These are phyloP conservation scores for Podarcis lilfordi DNA, from an alignment of 2,797 vertebrate genomes.

Conservation along the genomic window DNA sequence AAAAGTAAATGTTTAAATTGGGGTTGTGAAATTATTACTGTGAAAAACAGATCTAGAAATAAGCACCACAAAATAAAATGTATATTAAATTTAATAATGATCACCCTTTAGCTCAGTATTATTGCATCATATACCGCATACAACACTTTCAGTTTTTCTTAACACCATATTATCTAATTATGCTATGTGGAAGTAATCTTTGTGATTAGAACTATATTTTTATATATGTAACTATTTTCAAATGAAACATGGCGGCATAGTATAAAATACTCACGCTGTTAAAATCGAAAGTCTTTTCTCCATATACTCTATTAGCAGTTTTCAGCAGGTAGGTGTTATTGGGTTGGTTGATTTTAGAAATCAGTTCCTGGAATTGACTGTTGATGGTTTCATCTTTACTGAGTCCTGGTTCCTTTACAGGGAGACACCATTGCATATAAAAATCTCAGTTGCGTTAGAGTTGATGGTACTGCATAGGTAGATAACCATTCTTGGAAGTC, in stretches of 20 bases:
- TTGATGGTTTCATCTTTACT: slow-evolving; percentile 56
- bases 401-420: slow-evolving; percentile 46
- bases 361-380: slow-evolving; percentile 64
- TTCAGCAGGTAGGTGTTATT: slow-evolving; percentile 65
- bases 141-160: background rate
- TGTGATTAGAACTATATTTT: background rate
- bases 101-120: background rate
- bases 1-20: background rate
- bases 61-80: too few species aligned
- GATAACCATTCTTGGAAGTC: background rate
- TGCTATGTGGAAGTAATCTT: background rate
- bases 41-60: too few species aligned
- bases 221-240: background rate
- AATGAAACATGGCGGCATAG: background rate
- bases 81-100: background rate
- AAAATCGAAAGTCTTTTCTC: slow-evolving; percentile 63
- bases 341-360: slow-evolving; percentile 66
- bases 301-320: slow-evolving; percentile 74
- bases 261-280: slow-evolving; percentile 34
- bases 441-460: background rate
- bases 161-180: background rate
- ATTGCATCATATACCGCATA: background rate
- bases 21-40: background rate
- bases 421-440: background rate
- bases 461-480: background rate